Conservation (phyloP, 2,797 vertebrate species). For the Malurus leucopterus region DNA sequence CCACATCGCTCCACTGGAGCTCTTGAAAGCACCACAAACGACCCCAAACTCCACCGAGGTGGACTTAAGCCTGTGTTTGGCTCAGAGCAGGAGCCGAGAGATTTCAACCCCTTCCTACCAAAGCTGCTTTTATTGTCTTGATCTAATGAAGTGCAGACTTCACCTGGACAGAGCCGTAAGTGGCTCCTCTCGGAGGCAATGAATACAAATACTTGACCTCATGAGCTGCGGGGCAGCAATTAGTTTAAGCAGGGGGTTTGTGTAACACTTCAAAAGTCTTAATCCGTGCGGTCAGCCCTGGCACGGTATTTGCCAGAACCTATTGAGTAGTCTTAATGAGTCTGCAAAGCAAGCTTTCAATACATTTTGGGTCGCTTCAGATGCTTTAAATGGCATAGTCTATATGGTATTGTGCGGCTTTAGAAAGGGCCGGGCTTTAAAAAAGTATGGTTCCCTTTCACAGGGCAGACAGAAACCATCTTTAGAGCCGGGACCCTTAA, state of each 20-base stretch:
- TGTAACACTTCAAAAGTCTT: slow-evolving; percentile 76
- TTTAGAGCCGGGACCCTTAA: slow-evolving; percentile 67
- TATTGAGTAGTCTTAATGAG: slow-evolving; percentile 69
- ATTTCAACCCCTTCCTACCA: neutral
- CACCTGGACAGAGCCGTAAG: slow-evolving; percentile 69
- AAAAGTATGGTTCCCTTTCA: slow-evolving; percentile 69
- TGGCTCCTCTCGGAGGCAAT: slow-evolving; percentile 65
- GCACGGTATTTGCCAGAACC: slow-evolving; percentile 65
- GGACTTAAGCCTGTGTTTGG: neutral
- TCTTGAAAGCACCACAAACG: neutral
- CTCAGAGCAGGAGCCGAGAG: neutral
- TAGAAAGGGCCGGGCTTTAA: slow-evolving; percentile 56
- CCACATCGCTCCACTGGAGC: neutral
- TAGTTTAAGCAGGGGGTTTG: slow-evolving; percentile 76
- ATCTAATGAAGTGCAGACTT: slow-evolving; percentile 69
- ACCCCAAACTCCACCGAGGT: neutral
- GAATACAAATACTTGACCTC: slow-evolving; percentile 83
- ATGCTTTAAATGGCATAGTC: slow-evolving; percentile 68
- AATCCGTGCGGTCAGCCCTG: slow-evolving; percentile 65
- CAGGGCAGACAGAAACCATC: slow-evolving; percentile 71
- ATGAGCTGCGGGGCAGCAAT: slow-evolving; percentile 73
- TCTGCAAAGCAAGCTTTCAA: slow-evolving; percentile 66
- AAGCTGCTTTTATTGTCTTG: slow-evolving; percentile 59
- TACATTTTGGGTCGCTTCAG: slow-evolving; percentile 66
- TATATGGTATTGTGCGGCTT: slow-evolving; percentile 70